Evolutionary conservation across 2,888 invertebrate species (phyloP).

Genomic region (Xestoiulus laeticollis): DNA sequence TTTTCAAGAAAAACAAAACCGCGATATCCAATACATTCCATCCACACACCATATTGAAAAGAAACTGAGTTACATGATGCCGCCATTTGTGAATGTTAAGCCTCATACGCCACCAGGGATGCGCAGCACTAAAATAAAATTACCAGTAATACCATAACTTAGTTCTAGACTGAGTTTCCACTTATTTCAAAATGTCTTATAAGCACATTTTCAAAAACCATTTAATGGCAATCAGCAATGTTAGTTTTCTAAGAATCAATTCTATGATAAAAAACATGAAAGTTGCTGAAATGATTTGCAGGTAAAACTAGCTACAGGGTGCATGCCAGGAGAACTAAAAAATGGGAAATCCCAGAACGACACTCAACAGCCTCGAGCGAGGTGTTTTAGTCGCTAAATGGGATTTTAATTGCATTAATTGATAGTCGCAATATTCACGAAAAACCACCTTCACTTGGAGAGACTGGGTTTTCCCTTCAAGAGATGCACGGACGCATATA

Average conservation of each 20-base stretch:
- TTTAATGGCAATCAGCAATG: no score
- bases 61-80: no score
- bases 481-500: not conserved
- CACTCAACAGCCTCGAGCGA: not conserved
- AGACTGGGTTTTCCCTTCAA: not conserved
- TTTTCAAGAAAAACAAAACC: no score
- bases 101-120: no score
- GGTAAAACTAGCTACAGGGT: not conserved
- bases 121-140: no score
- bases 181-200: no score
- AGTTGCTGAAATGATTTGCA: not conserved
- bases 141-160: no score
- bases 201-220: no score
- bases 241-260: not conserved
- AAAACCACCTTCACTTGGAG: not conserved
- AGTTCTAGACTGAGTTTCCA: no score
- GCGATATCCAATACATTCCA: no score
- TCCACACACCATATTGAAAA: no score
- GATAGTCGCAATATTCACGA: not conserved
- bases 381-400: not conserved
- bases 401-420: slow-evolving; percentile 21
- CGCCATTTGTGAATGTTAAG: no score
- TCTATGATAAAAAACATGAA: not conserved
- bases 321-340: not conserved
- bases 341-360: slow-evolving; percentile 28